phyloP scores from a whole-genome alignment of 2,797 vertebrate genomes.

The Gadopsis marmoratus region DNA sequence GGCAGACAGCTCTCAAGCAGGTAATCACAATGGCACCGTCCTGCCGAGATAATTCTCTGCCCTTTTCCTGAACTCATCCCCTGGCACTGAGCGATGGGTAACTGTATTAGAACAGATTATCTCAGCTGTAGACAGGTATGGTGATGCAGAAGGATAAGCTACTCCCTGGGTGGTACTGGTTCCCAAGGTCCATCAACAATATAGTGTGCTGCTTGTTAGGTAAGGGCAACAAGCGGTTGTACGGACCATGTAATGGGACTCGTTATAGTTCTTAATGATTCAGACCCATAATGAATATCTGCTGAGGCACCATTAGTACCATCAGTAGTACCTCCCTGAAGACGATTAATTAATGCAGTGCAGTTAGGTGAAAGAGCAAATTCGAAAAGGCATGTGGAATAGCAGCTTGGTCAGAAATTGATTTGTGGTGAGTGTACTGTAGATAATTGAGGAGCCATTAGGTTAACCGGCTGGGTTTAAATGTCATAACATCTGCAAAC shows the following conservation, averaged over 20 bases:
- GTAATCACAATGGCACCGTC: slow-evolving; percentile 36
- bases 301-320: not conserved
- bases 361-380: slow-evolving; percentile 19
- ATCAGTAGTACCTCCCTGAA: not conserved
- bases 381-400: slow-evolving; percentile 27
- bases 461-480: slow-evolving; percentile 61
- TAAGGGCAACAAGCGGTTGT: slow-evolving; percentile 35
- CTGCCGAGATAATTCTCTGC: slow-evolving; percentile 63
- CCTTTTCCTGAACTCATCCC: slow-evolving; percentile 61
- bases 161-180: slow-evolving; percentile 49
- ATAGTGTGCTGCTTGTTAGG: slow-evolving; percentile 35
- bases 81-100: slow-evolving; percentile 50
- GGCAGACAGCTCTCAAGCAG: slow-evolving; percentile 15
- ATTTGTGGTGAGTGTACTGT: slow-evolving; percentile 24
- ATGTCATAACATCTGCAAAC: slow-evolving; percentile 74
- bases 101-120: slow-evolving; percentile 64
- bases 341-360: slow-evolving; percentile 5
- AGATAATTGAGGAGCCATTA: slow-evolving; percentile 54
- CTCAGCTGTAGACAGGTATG: slow-evolving; percentile 55
- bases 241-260: slow-evolving; percentile 23
- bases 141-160: slow-evolving; percentile 59
- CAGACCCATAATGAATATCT: slow-evolving; percentile 18
- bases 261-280: slow-evolving; percentile 16
- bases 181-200: slow-evolving; percentile 47
- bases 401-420: slow-evolving; percentile 33